A percentile compares a stretch with the other conserved stretches of the same genome.
Conservation (phyloP, 92 coral and sea anemone species). For the Parazoanthus darwini region DNA sequence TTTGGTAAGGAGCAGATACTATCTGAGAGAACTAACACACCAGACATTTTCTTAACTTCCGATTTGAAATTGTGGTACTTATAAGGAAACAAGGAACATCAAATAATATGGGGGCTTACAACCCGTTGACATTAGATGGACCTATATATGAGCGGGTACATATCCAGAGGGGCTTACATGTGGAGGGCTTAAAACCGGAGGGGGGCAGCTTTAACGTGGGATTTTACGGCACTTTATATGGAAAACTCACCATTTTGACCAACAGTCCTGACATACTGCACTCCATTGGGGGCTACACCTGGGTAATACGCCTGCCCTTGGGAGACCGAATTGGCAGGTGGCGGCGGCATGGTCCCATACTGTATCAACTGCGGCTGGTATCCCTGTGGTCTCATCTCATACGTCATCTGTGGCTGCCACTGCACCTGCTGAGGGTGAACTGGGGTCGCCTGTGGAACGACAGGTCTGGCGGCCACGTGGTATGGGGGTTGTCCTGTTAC, state of each 20-base stretch:
- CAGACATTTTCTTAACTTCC: no score
- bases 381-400: conserved; percentile 73
- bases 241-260: conserved; percentile 33
- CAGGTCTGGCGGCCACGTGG: conserved; percentile 68
- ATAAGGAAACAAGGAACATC: no score
- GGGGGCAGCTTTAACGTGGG: no score
- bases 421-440: conserved; percentile 77
- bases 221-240: no score
- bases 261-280: conserved; percentile 75
- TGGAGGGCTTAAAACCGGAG: no score
- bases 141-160: no score
- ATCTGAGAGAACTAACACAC: no score
- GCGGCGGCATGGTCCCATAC: conserved; percentile 78
- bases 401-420: conserved; percentile 85
- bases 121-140: no score
- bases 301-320: conserved; percentile 67
- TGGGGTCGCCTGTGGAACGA: conserved; percentile 61
- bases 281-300: conserved; percentile 59
- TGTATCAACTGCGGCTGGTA: conserved; percentile 77
- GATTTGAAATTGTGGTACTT: no score
- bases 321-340: conserved; percentile 53
- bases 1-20: no score
- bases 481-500: conserved; percentile 78
- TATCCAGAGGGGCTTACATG: no score
- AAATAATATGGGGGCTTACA: no score